Percentiles rank a stretch among this genome's conserved stretches.
Evolutionary conservation across 2,888 invertebrate genomes (phyloP).

Genomic region (Elegia similella): DNA sequence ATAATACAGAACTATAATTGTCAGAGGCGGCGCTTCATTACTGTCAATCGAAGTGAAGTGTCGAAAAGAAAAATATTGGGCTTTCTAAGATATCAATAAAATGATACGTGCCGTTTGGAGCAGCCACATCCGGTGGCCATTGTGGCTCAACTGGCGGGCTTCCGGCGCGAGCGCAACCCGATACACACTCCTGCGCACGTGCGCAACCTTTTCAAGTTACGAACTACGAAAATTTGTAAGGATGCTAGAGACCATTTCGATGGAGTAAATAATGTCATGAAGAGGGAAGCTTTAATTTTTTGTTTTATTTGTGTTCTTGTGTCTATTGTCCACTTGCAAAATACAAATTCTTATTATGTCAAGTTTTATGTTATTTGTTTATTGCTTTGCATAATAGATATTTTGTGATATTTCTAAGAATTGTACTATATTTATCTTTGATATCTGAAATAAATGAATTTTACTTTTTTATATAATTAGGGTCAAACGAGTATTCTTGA

Average conservation of each 20-base stretch:
- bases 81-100: constrained; percentile 79
- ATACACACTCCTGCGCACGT: constrained; percentile 81
- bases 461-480: no score
- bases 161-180: constrained; percentile 81
- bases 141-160: constrained; percentile 69
- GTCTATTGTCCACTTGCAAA: background rate
- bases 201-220: constrained; percentile 76
- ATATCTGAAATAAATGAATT: no score
- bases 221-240: constrained; percentile 62
- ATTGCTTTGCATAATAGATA: no score
- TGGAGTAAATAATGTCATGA: constrained; percentile 26
- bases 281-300: constrained; percentile 6
- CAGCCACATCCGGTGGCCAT: constrained; percentile 79
- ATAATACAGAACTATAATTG: constrained; percentile 12
- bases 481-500: no score
- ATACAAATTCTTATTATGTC: background rate
- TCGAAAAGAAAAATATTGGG: constrained; percentile 73
- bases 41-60: constrained; percentile 60
- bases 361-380: no score
- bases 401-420: no score
- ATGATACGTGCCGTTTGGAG: constrained; percentile 79
- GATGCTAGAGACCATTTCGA: constrained; percentile 36
- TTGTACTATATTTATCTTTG: no score
- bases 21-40: constrained; percentile 13
- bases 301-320: background rate